phyloP scores from a whole-genome alignment of 2,113 vertebrate species.

The Trachemys scripta region DNA sequence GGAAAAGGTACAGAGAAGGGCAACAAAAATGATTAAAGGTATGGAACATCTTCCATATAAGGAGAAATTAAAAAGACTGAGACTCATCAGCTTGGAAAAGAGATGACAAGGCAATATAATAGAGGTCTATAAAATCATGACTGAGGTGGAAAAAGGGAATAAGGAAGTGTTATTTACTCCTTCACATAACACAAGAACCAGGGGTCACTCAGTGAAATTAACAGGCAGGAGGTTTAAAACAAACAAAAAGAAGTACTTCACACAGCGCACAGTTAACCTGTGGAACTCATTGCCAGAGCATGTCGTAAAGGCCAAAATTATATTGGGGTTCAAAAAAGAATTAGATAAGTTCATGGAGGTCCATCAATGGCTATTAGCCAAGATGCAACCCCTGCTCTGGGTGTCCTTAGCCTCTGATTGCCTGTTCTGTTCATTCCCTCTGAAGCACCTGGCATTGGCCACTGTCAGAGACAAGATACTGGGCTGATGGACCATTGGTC shows the following conservation, averaged over 20 bases:
- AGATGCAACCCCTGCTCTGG: too few species aligned
- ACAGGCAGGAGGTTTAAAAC: not conserved
- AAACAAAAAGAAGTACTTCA: not conserved
- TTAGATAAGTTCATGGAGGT: not conserved
- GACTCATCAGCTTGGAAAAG: not conserved
- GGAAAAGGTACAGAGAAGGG: not conserved
- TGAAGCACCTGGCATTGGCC: too few species aligned
- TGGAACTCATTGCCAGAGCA: not conserved
- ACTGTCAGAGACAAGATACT: too few species aligned
- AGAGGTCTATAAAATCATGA: not conserved
- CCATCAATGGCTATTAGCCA: not conserved
- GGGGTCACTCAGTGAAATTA: not conserved
- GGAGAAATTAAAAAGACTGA: not conserved
- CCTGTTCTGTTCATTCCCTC: too few species aligned
- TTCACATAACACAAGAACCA: not conserved
- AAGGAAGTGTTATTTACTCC: too few species aligned
- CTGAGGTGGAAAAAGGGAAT: not conserved
- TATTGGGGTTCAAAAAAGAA: not conserved
- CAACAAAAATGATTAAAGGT: not conserved
- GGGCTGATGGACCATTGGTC: too few species aligned
- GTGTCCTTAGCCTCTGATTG: too few species aligned
- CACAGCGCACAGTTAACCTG: not conserved
- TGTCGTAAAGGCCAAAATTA: not conserved
- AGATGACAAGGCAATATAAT: not conserved
- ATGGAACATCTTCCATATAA: not conserved